Conservation (phyloP, 2,888 invertebrate genomes). For the Ectemnius continuus region DNA sequence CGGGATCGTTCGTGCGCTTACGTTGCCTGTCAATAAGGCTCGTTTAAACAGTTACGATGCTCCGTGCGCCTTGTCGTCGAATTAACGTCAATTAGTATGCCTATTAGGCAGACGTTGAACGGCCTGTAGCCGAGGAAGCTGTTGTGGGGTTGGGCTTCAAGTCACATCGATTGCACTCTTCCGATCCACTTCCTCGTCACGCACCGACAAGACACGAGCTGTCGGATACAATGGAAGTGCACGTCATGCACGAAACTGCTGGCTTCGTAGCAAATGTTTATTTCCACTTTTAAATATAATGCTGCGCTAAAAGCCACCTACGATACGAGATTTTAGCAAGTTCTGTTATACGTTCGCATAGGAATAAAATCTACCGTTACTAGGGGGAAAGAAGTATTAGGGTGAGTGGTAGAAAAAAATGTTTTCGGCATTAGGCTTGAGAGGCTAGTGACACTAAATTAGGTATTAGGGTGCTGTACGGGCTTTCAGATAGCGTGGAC, state of each 20-base stretch:
- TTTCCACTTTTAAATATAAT: too few species aligned
- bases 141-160: constrained; percentile 27
- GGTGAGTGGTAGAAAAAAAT: too few species aligned
- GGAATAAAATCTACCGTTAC: too few species aligned
- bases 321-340: too few species aligned
- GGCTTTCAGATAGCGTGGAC: constrained; percentile 11
- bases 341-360: too few species aligned
- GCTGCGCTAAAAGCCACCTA: too few species aligned
- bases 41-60: constrained; percentile 46
- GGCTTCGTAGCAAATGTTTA: too few species aligned
- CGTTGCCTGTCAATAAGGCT: constrained; percentile 52
- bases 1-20: constrained; percentile 37
- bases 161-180: constrained; percentile 33
- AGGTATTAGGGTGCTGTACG: constrained; percentile 25
- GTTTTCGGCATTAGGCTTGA: too few species aligned
- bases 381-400: too few species aligned
- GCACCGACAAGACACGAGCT: background rate
- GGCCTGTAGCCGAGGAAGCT: constrained; percentile 38
- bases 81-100: constrained; percentile 76
- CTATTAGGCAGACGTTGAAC: constrained; percentile 76
- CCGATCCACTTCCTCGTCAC: constrained; percentile 15
- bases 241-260: too few species aligned
- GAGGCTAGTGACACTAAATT: background rate
- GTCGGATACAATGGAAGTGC: too few species aligned
- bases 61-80: constrained; percentile 66